phyloP scores from a whole-genome alignment of 2,113 vertebrate genomes.

The Struthidea cinerea region DNA sequence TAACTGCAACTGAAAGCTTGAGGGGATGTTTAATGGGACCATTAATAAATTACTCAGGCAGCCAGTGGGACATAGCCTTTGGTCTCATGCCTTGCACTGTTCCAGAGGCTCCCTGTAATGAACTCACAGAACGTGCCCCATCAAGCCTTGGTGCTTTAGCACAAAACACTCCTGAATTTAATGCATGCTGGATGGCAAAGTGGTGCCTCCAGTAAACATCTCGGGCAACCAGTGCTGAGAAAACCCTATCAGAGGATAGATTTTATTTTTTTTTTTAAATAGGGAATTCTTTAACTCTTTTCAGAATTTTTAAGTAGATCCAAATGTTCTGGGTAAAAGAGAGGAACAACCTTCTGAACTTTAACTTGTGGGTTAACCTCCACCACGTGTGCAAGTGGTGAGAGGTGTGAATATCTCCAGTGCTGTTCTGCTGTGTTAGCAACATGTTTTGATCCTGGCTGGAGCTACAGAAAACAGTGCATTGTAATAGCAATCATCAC shows the following conservation, averaged over 20 bases:
- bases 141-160: conserved; percentile 5
- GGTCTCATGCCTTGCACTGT: conserved; percentile 14
- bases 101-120: conserved; percentile 19
- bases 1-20: conserved; percentile 28
- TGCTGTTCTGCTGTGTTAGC: not conserved
- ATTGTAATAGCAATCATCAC: not conserved
- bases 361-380: not conserved
- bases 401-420: not conserved
- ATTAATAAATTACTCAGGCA: conserved; percentile 39
- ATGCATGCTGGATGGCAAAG: not conserved
- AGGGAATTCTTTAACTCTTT: not conserved
- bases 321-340: not conserved
- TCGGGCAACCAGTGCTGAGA: not conserved
- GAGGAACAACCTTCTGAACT: not conserved
- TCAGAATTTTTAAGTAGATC: not conserved
- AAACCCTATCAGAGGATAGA: not conserved
- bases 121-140: conserved; percentile 35
- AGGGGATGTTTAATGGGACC: conserved; percentile 32
- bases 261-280: not conserved
- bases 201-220: not conserved
- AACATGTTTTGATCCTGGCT: not conserved
- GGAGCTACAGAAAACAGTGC: not conserved
- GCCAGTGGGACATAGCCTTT: conserved; percentile 22
- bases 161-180: not conserved
- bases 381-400: rapidly evolving